Evolutionary conservation across 2,113 vertebrate genomes (phyloP).

Genomic region (Petaurus breviceps): DNA sequence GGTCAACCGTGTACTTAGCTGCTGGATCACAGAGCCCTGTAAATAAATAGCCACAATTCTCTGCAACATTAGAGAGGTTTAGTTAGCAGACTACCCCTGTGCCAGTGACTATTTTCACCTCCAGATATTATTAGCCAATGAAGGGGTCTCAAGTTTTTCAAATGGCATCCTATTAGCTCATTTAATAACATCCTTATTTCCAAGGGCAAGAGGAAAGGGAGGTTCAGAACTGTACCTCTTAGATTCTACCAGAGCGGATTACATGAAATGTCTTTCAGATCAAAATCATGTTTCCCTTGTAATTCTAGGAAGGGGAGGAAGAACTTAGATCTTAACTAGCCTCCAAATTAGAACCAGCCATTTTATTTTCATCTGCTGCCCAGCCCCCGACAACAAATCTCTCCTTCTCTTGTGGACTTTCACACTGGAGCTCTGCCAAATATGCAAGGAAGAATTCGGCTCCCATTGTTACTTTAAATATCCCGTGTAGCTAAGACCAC

Average conservation of each 20-base stretch:
- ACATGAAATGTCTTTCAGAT: conserved; percentile 57
- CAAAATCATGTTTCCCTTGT: conserved; percentile 74
- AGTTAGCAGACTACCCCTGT: not conserved
- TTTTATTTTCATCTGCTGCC: not conserved
- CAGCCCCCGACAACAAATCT: conserved; percentile 53
- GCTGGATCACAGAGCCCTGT: not conserved
- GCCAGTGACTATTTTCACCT: conserved; percentile 7
- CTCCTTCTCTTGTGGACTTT: conserved; percentile 70
- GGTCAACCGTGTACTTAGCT: not conserved
- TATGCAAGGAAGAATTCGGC: conserved; percentile 76
- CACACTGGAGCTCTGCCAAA: conserved; percentile 75
- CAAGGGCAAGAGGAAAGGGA: not conserved
- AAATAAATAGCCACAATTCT: not conserved
- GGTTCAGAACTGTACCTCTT: conserved; percentile 14
- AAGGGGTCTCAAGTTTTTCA: conserved; percentile 2
- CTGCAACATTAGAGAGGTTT: not conserved
- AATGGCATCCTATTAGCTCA: conserved; percentile 17
- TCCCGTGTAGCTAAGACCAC: conserved; percentile 69
- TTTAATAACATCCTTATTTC: conserved; percentile 26
- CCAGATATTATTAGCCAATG: not conserved
- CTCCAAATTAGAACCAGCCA: conserved; percentile 75
- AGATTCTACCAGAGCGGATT: conserved; percentile 52
- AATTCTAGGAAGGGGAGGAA: conserved; percentile 72
- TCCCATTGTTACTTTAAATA: conserved; percentile 82
- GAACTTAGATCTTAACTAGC: conserved; percentile 70